These are phyloP conservation scores for Cynopterus brachyotis DNA, from an alignment of 2,113 vertebrate species.

Conservation along the genomic window DNA sequence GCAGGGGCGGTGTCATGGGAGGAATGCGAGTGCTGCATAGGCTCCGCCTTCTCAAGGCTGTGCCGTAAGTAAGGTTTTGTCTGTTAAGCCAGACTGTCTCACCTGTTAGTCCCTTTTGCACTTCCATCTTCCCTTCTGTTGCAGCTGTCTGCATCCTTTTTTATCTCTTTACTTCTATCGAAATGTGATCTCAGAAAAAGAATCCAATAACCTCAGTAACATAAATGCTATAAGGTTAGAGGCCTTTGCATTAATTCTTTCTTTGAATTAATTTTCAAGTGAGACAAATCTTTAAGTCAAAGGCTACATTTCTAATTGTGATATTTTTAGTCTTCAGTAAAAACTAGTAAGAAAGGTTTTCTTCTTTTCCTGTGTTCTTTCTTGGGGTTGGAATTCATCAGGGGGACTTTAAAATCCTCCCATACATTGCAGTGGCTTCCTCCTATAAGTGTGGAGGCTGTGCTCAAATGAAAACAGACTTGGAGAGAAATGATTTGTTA, in stretches of 20 bases:
- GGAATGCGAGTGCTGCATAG: background rate
- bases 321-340: background rate
- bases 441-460: background rate
- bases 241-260: background rate
- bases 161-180: background rate
- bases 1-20: background rate
- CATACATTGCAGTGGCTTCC: background rate
- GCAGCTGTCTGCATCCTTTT: background rate
- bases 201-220: background rate
- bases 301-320: background rate
- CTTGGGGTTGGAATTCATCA: background rate
- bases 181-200: slow-evolving; percentile 8
- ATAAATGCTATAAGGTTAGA: background rate
- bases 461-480: background rate
- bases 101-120: background rate
- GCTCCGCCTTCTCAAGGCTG: background rate
- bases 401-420: background rate
- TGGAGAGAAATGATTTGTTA: background rate
- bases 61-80: background rate
- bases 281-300: slow-evolving; percentile 13
- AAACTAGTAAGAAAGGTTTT: background rate
- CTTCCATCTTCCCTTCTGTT: background rate
- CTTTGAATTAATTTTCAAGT: slow-evolving; percentile 38
- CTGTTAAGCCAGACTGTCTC: background rate
- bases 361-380: background rate